Evolutionary conservation across 92 coral and sea anemone species (phyloP).

Genomic region (Parazoanthus swiftii): DNA sequence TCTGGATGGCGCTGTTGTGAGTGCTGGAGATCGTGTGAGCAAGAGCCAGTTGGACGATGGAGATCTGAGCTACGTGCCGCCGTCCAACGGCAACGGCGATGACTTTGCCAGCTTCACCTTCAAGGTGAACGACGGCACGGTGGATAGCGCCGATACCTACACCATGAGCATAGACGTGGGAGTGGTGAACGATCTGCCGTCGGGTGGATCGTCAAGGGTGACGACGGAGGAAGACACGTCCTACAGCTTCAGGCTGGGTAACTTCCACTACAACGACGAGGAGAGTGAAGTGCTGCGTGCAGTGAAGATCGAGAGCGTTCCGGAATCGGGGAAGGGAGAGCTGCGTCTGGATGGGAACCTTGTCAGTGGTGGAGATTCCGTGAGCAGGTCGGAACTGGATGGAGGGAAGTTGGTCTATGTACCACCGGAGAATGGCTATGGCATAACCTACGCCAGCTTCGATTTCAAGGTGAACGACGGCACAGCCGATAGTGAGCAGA

Average conservation of each 20-base stretch:
- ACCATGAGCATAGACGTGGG: slow-evolving; percentile 15
- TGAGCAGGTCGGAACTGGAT: no score
- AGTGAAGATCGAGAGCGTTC: slow-evolving; percentile 15
- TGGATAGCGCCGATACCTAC: slow-evolving; percentile 14
- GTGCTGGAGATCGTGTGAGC: slow-evolving; percentile 10
- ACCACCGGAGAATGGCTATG: no score
- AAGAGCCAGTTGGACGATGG: slow-evolving; percentile 12
- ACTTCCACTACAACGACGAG: slow-evolving; percentile 15
- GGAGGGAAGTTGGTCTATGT: no score
- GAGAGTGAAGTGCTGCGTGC: slow-evolving; percentile 16
- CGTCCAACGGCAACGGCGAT: slow-evolving; percentile 17
- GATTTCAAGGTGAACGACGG: no score
- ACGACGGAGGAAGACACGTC: slow-evolving; percentile 16
- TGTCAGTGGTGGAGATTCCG: no score
- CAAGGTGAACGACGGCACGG: background rate
- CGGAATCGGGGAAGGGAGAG: background rate
- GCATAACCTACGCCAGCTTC: no score
- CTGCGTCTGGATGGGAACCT: no score
- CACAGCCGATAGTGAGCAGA: no score
- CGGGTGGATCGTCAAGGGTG: slow-evolving; percentile 17
- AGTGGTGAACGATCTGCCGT: slow-evolving; percentile 15
- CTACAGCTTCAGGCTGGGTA: slow-evolving; percentile 15
- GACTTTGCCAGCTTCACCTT: slow-evolving; percentile 15
- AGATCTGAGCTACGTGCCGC: slow-evolving; percentile 16
- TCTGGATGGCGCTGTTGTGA: slow-evolving; percentile 13